Evolutionary conservation across 2,113 vertebrate species (phyloP).

Genomic region (Hypocryptadius cinnamomeus): DNA sequence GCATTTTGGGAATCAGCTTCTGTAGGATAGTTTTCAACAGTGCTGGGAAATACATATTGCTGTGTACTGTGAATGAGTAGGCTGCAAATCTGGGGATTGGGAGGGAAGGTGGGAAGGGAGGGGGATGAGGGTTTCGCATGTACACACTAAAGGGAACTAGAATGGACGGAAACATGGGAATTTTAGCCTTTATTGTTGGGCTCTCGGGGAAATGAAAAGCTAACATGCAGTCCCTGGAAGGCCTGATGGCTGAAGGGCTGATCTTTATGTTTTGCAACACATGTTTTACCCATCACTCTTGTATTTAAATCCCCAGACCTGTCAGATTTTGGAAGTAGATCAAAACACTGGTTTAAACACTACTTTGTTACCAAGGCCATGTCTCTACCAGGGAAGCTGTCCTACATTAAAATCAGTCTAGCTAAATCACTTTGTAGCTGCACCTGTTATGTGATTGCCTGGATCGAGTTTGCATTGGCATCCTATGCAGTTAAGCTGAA

Average conservation of each 20-base stretch:
- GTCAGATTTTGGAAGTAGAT: conserved; percentile 22
- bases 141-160: conserved; percentile 18
- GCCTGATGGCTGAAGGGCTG: conserved; percentile 58
- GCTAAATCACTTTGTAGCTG: background rate
- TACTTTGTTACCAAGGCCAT: conserved; percentile 31
- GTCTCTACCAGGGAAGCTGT: conserved; percentile 41
- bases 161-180: conserved; percentile 43
- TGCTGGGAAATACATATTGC: conserved; percentile 17
- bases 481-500: background rate
- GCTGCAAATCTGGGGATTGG: background rate
- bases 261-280: conserved; percentile 43
- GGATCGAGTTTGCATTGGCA: background rate
- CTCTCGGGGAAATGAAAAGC: conserved; percentile 42
- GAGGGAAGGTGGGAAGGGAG: conserved; percentile 8
- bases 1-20: conserved; percentile 57
- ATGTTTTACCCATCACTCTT: background rate
- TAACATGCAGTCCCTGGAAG: conserved; percentile 41
- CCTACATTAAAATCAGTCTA: background rate
- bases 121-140: background rate
- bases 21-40: conserved; percentile 28
- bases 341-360: conserved; percentile 48
- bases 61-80: conserved; percentile 35
- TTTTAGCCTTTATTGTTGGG: conserved; percentile 54
- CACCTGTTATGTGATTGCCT: background rate
- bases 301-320: conserved; percentile 10